Evolutionary conservation across 2,113 vertebrate species (phyloP), one percentile per base, ranked within the genome.

Genomic region (Ascaphus truei): DNA sequence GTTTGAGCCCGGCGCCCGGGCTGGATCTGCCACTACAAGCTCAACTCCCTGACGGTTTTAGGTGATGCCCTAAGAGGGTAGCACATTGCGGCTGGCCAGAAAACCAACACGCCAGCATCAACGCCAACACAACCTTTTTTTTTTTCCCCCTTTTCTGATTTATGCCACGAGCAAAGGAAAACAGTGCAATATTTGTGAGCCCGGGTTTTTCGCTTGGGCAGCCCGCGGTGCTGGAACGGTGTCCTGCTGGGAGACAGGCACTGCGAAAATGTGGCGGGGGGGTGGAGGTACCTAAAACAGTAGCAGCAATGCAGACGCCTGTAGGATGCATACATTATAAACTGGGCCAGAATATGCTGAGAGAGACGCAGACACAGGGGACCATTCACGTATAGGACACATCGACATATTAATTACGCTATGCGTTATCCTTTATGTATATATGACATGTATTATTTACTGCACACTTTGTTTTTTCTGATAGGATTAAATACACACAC

Each of bases 81-180:
- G 86, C 75, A 33, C 85, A 83, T 88, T 89, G 86, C 86, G 86
- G 83, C 80, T 87, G 84, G 87, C 85, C 88, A 88, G 81, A 88
- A 89, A 88, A 91, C 85, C 89, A 86, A 88, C 84, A 89, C 79
- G 71, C 15, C 74, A 87, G 84, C 77, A 76, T 15, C 81, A 82
- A 76, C 76, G 73, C 82, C 84, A 86, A 85, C 84, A 83, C 80
- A 78, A 45, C 34, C 41, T 34, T 2, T 27, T 26, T 57, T 51
- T 29, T 25, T 73, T 55, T 41, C 56, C 61, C 8, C 22, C 7
- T 23, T 51, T 55, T 81, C 75, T 80, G 80, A 85, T 88, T 88
- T 84, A 86, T 87, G 79, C 82, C 77, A 83, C 0, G 15, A 80
- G 83, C 58, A 51, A 84, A 85, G 74, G 77, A 56, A 80, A 90